A percentile compares a stretch with the other conserved stretches of the same genome.
These are phyloP conservation scores for Aplodontia rufa DNA, from an alignment of 2,113 vertebrate species.

Conservation along the genomic window DNA sequence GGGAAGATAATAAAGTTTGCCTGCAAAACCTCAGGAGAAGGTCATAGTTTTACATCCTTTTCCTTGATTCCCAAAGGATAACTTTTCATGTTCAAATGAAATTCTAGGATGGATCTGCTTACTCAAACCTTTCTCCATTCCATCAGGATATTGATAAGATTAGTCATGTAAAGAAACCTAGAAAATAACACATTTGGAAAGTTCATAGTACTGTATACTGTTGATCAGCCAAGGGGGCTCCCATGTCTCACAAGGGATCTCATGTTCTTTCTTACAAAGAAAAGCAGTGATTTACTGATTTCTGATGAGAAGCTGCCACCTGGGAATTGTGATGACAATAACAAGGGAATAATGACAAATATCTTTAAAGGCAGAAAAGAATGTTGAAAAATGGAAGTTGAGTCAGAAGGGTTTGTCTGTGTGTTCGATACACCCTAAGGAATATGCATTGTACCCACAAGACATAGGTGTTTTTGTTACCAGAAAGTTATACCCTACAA, in stretches of 20 bases:
- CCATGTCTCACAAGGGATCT: not conserved
- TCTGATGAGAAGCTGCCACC: not conserved
- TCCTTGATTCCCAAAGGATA: not conserved
- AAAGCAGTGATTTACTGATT: not conserved
- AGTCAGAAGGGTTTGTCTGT: not conserved
- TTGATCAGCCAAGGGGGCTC: not conserved
- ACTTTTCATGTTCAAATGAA: not conserved
- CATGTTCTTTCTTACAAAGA: not conserved
- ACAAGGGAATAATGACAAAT: not conserved
- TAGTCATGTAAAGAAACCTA: not conserved
- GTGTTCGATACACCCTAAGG: not conserved
- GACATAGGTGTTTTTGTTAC: not conserved
- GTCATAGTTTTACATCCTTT: not conserved
- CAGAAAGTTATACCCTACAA: not conserved
- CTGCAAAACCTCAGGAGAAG: not conserved
- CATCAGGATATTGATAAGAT: not conserved
- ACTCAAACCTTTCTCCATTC: not conserved
- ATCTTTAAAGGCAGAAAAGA: conserved; percentile 16
- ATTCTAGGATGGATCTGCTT: not conserved
- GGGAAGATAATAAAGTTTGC: not conserved
- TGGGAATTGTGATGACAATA: not conserved
- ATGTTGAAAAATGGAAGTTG: not conserved
- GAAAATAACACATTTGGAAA: not conserved
- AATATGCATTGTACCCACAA: not conserved
- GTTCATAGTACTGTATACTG: not conserved